Evolutionary conservation across 2,888 invertebrate species (phyloP).

Genomic region (Dioctria linearis): DNA sequence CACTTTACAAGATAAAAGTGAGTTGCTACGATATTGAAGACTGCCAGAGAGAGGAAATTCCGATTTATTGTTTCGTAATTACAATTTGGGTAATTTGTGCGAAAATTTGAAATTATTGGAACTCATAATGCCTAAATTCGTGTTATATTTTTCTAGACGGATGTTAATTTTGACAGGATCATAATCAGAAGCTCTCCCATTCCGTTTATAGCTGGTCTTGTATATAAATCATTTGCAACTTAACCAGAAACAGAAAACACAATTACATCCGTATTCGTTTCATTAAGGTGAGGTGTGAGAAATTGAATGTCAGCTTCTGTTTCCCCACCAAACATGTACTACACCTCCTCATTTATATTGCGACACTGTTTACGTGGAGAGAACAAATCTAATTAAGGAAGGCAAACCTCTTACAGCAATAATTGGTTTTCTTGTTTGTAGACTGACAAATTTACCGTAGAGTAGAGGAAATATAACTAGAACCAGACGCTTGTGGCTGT

Average conservation of each 20-base stretch:
- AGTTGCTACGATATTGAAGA: constrained; percentile 13
- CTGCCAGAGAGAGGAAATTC: constrained; percentile 22
- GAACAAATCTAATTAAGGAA: constrained; percentile 43
- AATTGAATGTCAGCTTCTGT: constrained; percentile 39
- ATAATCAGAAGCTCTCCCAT: too few species aligned
- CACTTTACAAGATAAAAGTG: constrained; percentile 42
- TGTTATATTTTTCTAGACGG: too few species aligned
- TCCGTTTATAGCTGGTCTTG: too few species aligned
- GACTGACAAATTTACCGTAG: not conserved
- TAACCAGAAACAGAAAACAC: not conserved
- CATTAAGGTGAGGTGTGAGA: constrained; percentile 9
- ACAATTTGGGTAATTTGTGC: constrained; percentile 6
- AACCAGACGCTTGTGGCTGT: too few species aligned
- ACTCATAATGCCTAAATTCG: too few species aligned
- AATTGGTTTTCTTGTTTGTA: constrained; percentile 34
- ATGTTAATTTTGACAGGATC: too few species aligned
- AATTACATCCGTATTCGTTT: constrained; percentile 1
- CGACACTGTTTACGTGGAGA: constrained; percentile 33
- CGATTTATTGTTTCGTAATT: constrained; percentile 46
- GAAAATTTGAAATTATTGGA: too few species aligned
- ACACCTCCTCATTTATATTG: constrained; percentile 5
- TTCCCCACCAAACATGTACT: not conserved
- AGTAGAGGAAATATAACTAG: not conserved
- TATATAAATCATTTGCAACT: not conserved
- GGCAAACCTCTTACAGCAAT: constrained; percentile 18